Conservation (phyloP, 2,113 vertebrate species). For the Grammomys surdaster region DNA sequence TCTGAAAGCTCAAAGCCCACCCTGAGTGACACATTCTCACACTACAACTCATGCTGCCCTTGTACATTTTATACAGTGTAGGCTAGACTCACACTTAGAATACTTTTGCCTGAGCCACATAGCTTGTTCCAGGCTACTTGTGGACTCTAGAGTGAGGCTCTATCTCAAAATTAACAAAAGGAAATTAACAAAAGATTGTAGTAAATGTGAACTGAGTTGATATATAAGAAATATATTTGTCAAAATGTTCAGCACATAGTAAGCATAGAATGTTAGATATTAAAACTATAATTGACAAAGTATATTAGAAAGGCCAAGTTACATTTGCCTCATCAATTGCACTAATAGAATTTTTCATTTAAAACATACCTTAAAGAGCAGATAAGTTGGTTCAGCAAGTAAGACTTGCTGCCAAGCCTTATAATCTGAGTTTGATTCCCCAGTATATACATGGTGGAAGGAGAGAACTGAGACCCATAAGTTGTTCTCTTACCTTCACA, state of each 20-base stretch:
- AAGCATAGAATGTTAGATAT: slow-evolving; percentile 12
- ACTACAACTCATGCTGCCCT: not conserved
- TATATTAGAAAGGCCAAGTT: not conserved
- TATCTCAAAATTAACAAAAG: not conserved
- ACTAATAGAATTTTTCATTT: not conserved
- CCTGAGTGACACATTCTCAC: not conserved
- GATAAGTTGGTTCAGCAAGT: not conserved
- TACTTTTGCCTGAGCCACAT: not conserved
- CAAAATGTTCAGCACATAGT: not conserved
- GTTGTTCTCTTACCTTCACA: not conserved
- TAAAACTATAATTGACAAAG: not conserved
- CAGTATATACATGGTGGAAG: too few species aligned
- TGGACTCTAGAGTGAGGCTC: not conserved
- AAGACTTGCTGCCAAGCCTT: not conserved
- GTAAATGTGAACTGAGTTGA: not conserved
- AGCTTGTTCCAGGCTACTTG: not conserved
- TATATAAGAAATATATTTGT: not conserved
- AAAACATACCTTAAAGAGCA: not conserved
- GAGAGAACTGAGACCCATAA: not conserved
- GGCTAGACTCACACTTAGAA: not conserved
- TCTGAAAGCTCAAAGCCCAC: not conserved
- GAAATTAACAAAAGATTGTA: not conserved
- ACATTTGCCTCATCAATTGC: not conserved
- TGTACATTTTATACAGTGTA: not conserved
- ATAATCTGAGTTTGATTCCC: not conserved